These are phyloP conservation scores for Strongylocentrotus purpuratus DNA, from an alignment of 35 echinoderm and acorn worm species.

Conservation along the genomic window DNA sequence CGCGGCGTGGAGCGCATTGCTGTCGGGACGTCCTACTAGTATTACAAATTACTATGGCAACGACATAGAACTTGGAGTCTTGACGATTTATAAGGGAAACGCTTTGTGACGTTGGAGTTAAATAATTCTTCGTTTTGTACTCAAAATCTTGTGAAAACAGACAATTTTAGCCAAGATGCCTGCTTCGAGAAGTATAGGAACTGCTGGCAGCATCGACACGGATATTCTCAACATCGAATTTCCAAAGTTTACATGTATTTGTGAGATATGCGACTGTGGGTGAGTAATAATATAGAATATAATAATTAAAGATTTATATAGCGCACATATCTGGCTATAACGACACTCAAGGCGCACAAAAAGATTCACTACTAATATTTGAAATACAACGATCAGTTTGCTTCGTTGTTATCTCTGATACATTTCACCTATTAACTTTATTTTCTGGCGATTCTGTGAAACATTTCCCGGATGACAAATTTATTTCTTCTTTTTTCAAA, in stretches of 20 bases:
- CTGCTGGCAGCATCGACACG: background rate
- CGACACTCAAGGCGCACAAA: too few relatives aligned
- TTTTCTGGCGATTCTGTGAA: too few relatives aligned
- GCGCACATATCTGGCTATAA: too few relatives aligned
- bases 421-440: too few relatives aligned
- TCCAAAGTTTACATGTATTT: constrained; percentile 61
- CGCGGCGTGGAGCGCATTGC: background rate
- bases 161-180: background rate
- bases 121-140: background rate
- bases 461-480: too few relatives aligned
- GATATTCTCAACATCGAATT: constrained; percentile 52
- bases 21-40: background rate
- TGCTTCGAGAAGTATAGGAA: constrained; percentile 14
- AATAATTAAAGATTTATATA: too few relatives aligned
- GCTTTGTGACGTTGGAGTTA: background rate
- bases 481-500: too few relatives aligned
- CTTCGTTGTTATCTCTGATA: too few relatives aligned
- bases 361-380: too few relatives aligned
- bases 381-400: too few relatives aligned
- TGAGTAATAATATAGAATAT: constrained; percentile 27
- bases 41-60: constrained; percentile 13
- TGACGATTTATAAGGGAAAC: background rate
- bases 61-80: background rate
- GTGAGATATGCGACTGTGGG: constrained; percentile 75
- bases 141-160: background rate